A percentile compares a stretch with the other conserved stretches of the same genome.
These are phyloP conservation scores for Notothenia rossii DNA, from an alignment of 2,113 vertebrate species.

Conservation along the genomic window DNA sequence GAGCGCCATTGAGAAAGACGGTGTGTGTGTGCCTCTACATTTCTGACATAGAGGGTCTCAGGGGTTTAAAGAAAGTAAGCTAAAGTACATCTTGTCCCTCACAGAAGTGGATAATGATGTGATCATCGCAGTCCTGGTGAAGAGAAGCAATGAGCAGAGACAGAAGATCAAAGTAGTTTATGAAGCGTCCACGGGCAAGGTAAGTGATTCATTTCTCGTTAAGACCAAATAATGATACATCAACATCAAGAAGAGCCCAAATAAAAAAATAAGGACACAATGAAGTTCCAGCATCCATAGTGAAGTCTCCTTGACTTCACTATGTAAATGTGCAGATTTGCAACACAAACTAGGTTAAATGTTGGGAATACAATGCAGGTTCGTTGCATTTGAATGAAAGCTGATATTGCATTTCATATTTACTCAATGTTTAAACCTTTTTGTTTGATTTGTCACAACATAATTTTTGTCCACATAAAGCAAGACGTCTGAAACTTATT, in stretches of 20 bases:
- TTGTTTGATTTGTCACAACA: too few relatives aligned
- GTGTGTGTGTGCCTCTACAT: conserved; percentile 66
- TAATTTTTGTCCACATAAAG: too few relatives aligned
- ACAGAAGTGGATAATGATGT: conserved; percentile 91
- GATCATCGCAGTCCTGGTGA: conserved; percentile 89
- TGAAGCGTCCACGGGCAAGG: conserved; percentile 86
- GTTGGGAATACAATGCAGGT: background rate
- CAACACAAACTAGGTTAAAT: conserved; percentile 12
- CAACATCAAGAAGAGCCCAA: background rate
- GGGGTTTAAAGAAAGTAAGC: background rate
- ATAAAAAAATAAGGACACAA: background rate
- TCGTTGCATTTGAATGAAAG: background rate
- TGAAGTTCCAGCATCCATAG: background rate
- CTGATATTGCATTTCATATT: background rate
- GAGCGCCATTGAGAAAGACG: conserved; percentile 87
- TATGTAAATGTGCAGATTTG: background rate
- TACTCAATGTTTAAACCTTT: too few relatives aligned
- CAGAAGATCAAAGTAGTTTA: conserved; percentile 92
- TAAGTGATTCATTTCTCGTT: conserved; percentile 54
- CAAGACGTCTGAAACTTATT: too few relatives aligned
- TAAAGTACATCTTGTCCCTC: background rate
- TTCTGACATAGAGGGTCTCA: background rate
- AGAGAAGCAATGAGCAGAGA: conserved; percentile 89
- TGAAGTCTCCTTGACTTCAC: background rate
- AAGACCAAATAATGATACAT: background rate